Evolutionary conservation across 2,888 invertebrate species (phyloP), one percentile per base, ranked within the genome.

Genomic region (Drosophila flavopinicola): DNA sequence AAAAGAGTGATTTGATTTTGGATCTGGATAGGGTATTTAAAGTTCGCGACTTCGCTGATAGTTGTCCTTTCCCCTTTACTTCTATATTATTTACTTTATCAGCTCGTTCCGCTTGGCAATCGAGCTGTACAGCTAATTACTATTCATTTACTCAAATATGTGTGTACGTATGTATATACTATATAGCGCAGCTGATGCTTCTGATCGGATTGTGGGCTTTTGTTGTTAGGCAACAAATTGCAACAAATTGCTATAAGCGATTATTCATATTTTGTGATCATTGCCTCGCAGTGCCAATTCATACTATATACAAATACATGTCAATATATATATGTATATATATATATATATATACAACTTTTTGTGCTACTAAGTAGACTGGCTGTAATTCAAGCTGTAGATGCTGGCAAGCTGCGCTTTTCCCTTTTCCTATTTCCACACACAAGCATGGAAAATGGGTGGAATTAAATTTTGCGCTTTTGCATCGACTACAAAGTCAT

Each of bases 191-290:
- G 39, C 45, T 29, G 54, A 39, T 60, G 38, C 24, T 13, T 17
- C 7, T 7, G 27, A 30, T 7, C 10, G 11, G 35, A 15, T 32
- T 11, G 39, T 30, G 32, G 42, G 17, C 35, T 37, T 53, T 52
- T 72, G 76, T 72, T 75, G 76, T 76, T 60, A 32, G 60, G 58
- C 77, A 63, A 32, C 61, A 67, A 76, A 70, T 67, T 71, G 63
- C 73, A 61, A 41, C 73, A 69, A 75, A 73, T 77, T 61, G 42
- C 65, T n/a, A 23, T 13, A 56, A 15, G 29, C 48, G 47, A 71
- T 64, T 56, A 48, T 64, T 51, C 33, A 53, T 27, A 41, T 38
- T n/a, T 33, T 25, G 33, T 51, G 52, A 51, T 64, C 53, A 37
- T 30, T 24, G 17, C n/a, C 25, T 15, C n/a, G 13, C 57, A 53